Base-by-base conservation (phyloP, 2,113 vertebrate species). In the Ramphastos sulfuratus region DNA sequence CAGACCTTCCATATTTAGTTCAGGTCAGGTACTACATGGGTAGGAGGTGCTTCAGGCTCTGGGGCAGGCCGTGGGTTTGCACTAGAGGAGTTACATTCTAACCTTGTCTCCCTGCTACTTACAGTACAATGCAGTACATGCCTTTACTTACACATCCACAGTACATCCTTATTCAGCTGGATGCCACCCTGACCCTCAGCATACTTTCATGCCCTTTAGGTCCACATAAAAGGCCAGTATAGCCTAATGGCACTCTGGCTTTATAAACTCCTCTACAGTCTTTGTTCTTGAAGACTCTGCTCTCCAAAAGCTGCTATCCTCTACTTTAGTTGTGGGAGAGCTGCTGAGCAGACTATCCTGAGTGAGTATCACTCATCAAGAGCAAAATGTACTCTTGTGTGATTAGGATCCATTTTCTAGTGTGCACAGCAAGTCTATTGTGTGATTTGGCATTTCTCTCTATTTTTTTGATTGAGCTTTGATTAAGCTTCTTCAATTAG, bases 341-440 rank as follows among this genome's bases (percentile, higher is more conserved):
- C 37, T 83, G 56, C 65, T 75, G 54, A 72, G 33, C 28, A 48
- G 50, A 12, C 37, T 75, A 35, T 27, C 70, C 76, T 63, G n/a
- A 27, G 15, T 1, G 1, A 74, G 33, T 46, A 6, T 61, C 58
- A 10, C 54, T 64, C 70, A 24, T 46, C 16, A 44, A n/a, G 66
- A 86, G n/a, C 25, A 48, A 72, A 86, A 54, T 0, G 1, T n/a
- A 6, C 12, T 60, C 50, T 84, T 84, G 30, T 21, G 39, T 1
- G 0, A 37, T 82, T 66, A 66, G 10, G 2, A 2, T 82, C 66
- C 91, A 42, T n/a, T 77, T 73, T 83, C 59, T 56, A 44, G 46
- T 24, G 20, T 58, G 24, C 27, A 25, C 0, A 0, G 14, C 56
- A 84, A 61, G 12, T 72, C 30, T 90, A 2, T 58, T 11, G 1